Conservation (phyloP, 1,140 invertebrate genomes). For the Armadillidium nasatum region DNA sequence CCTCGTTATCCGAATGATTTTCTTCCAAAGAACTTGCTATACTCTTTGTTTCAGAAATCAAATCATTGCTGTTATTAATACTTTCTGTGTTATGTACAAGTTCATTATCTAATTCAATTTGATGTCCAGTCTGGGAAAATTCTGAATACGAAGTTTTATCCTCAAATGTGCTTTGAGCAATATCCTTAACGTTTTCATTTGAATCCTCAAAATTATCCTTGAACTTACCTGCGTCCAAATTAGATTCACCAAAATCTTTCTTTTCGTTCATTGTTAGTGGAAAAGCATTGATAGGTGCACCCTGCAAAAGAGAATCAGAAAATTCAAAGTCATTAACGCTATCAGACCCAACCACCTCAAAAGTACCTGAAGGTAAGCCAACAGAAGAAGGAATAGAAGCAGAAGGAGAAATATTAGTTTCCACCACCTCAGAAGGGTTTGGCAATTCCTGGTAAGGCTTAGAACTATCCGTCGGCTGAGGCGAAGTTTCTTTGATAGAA, state of each 20-base stretch:
- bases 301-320: neutral
- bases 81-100: too few species aligned
- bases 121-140: too few species aligned
- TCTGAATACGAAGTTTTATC: too few species aligned
- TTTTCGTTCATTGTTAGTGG: neutral
- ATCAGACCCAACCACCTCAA: neutral
- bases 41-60: too few species aligned
- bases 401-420: neutral
- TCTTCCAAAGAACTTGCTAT: too few species aligned
- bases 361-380: conserved; percentile 1
- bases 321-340: neutral
- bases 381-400: conserved; percentile 7
- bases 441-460: conserved; percentile 4
- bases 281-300: neutral
- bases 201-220: neutral
- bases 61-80: too few species aligned
- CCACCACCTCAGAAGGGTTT: neutral
- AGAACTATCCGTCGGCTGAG: neutral
- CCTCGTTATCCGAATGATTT: too few species aligned
- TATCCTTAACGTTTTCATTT: too few species aligned
- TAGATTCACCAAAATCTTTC: neutral
- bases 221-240: neutral
- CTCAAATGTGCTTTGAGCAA: too few species aligned
- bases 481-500: conserved; percentile 8
- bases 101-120: too few species aligned